Conservation (phyloP, 2,113 vertebrate species). For the Cyprinodon brontotheroides region DNA sequence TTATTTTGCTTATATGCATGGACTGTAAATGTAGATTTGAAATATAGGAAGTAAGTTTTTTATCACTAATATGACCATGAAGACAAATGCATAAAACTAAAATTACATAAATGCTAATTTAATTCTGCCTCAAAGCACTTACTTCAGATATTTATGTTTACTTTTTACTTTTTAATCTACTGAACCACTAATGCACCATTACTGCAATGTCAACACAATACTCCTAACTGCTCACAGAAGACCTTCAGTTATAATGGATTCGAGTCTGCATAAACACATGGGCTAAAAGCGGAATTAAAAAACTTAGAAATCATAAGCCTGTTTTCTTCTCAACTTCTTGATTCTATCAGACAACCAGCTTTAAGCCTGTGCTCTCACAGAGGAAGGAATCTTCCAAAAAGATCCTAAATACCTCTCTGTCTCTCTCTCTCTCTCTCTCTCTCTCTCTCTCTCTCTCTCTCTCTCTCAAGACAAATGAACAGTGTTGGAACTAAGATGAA, state of each 20-base stretch:
- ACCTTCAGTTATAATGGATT: background rate
- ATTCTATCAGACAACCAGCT: constrained; percentile 5
- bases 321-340: constrained; percentile 10
- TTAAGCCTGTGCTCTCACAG: background rate
- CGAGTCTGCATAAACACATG: background rate
- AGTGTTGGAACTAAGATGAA: constrained; percentile 9
- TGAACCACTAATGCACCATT: background rate
- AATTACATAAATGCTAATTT: background rate
- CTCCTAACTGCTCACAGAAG: background rate
- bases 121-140: background rate
- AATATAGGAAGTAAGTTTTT: background rate
- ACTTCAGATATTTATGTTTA: background rate
- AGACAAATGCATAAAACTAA: background rate
- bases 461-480: constrained; percentile 7
- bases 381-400: constrained; percentile 1
- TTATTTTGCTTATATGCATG: too few relatives aligned
- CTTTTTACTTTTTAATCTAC: background rate
- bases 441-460: too few relatives aligned
- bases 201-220: background rate
- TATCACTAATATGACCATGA: background rate
- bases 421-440: too few relatives aligned
- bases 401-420: background rate
- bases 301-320: background rate
- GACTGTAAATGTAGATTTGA: background rate
- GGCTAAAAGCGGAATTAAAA: background rate